Conservation (phyloP, 2,113 vertebrate species). For the Crocuta crocuta region DNA sequence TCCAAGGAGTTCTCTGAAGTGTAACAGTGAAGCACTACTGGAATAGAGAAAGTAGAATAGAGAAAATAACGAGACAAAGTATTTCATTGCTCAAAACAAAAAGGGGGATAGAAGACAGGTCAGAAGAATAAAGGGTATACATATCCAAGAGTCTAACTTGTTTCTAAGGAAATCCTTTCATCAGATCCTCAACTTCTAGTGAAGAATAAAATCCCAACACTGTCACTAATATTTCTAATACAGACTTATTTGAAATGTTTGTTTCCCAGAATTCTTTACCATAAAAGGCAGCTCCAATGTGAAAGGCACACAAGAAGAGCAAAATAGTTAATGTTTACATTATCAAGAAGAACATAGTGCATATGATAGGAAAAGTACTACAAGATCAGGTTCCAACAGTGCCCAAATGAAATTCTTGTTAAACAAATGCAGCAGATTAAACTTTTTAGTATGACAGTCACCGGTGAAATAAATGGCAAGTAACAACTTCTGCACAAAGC, state of each 20-base stretch:
- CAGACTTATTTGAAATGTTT: conserved; percentile 32
- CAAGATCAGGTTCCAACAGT: background rate
- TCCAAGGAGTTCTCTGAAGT: conserved; percentile 15
- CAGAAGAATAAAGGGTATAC: background rate
- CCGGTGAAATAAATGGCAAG: background rate
- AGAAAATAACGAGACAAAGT: background rate
- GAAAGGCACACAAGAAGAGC: conserved; percentile 52
- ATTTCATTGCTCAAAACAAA: conserved; percentile 22
- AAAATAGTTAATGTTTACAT: conserved; percentile 20
- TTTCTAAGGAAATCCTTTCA: conserved; percentile 54
- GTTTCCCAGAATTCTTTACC: conserved; percentile 44
- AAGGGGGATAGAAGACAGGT: background rate
- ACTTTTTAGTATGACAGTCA: background rate
- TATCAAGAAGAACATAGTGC: background rate
- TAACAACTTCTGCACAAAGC: background rate
- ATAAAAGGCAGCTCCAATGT: conserved; percentile 21
- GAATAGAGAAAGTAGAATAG: background rate
- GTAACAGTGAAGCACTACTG: background rate
- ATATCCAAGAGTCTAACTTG: background rate
- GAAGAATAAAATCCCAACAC: conserved; percentile 23
- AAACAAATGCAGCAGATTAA: conserved; percentile 9
- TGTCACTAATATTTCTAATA: conserved; percentile 40
- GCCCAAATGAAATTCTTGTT: background rate
- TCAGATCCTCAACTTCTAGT: background rate
- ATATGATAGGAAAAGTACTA: background rate